These are phyloP conservation scores for Amaurobius ferox DNA, from an alignment of 2,888 invertebrate species.

Conservation along the genomic window DNA sequence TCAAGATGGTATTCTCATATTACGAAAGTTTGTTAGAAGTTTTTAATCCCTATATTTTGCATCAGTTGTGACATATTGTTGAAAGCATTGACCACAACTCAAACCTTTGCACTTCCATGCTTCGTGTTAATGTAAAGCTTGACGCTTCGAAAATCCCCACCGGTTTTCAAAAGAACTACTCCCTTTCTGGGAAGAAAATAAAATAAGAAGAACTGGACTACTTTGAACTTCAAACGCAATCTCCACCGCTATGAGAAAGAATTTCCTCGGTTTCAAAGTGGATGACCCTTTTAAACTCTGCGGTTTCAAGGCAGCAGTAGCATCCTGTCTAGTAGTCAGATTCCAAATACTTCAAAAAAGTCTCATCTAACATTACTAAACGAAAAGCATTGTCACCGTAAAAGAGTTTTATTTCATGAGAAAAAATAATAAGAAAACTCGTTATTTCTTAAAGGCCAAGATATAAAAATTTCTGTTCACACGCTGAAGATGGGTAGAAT, in stretches of 20 bases:
- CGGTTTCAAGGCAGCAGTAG: neutral
- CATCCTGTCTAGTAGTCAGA: neutral
- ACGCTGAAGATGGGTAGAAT: no score
- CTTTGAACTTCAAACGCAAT: neutral
- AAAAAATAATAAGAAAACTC: no score
- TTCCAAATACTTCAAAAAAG: neutral
- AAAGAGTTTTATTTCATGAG: no score
- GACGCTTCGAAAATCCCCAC: neutral
- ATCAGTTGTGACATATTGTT: neutral
- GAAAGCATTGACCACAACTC: neutral
- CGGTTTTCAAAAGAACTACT: neutral
- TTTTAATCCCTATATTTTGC: no score
- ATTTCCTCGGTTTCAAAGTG: neutral
- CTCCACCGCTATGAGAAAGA: neutral
- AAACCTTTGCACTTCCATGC: neutral
- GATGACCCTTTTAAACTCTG: constrained; percentile 3
- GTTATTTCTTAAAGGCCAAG: no score
- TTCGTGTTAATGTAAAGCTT: neutral
- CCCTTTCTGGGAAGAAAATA: neutral
- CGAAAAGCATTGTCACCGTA: no score
- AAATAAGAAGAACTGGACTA: neutral
- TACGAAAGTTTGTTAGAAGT: no score
- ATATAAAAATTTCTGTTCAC: no score
- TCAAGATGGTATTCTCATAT: no score
- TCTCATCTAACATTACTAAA: no score